Evolutionary conservation across 1,140 invertebrate genomes (phyloP).

Genomic region (Ptiloglossa arizonensis): DNA sequence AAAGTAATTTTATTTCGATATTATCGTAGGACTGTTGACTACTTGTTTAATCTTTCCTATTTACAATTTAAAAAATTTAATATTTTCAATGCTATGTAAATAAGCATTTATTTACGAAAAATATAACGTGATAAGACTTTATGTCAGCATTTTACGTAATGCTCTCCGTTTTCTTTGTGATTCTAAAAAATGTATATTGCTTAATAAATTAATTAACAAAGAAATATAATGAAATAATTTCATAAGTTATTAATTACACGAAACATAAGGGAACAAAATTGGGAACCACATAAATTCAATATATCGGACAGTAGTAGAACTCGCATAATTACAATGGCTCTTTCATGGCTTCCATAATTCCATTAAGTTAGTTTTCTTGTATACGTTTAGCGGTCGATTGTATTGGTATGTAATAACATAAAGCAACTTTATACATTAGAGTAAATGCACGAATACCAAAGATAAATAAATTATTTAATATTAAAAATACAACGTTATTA

Average conservation of each 20-base stretch:
- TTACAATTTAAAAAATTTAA: background rate
- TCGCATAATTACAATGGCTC: conserved; percentile 26
- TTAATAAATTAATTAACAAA: background rate
- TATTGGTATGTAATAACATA: background rate
- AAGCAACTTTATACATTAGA: background rate
- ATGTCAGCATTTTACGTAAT: too few relatives aligned
- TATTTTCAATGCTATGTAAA: background rate
- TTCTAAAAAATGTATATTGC: background rate
- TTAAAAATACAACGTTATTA: background rate
- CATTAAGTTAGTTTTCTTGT: conserved; percentile 35
- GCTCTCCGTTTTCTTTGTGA: too few relatives aligned
- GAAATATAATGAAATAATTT: background rate
- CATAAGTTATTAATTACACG: background rate
- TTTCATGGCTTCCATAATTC: conserved; percentile 39
- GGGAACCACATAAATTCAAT: conserved; percentile 4
- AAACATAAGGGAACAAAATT: background rate
- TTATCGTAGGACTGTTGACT: background rate
- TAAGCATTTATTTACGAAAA: background rate
- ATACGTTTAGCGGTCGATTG: conserved; percentile 1
- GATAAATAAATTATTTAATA: background rate
- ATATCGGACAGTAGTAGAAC: conserved; percentile 6
- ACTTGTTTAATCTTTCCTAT: background rate
- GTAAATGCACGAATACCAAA: background rate
- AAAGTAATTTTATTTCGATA: background rate
- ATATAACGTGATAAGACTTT: background rate